Evolutionary conservation across 2,888 invertebrate genomes (phyloP), one percentile per base, ranked within the genome.

Genomic region (Ormyrus labotus): DNA sequence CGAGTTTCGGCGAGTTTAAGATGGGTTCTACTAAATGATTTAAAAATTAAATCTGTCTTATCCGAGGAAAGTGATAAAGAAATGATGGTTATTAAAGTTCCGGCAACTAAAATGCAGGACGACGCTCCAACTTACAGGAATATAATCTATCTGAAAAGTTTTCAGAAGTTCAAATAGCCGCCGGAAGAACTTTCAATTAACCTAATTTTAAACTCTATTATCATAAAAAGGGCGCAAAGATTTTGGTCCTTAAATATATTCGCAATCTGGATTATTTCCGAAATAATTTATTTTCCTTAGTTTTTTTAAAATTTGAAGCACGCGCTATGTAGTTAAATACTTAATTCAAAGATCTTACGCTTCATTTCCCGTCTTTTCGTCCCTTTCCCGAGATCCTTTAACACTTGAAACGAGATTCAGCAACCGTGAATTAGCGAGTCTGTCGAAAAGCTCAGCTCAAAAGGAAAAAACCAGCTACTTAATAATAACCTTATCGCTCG

Each of bases 91-190:
- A 61, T 78, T 78, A 67, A 78, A 78, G 60, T 78, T 78, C 34
- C 11, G n/a, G 48, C n/a, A 34, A 50, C 7, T 65, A 61, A 61
- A 78, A 60, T 8, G 57, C 48, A 68, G 61, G 61, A 61, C 64
- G 68, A 51, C 47, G 57, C 60, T n/a, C 60, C 53, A 60, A 51
- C 48, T 68, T 69, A 55, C 60, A 3, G 55, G 53, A 61, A 67
- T 78, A 78, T 78, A 78, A 78, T 78, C 67, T 72, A 78, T 78
- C 50, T 55, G 47, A 72, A 72, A 78, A 72, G 78, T 72, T 78
- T 72, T 4, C 60, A 45, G 19, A 57, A 19, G 34, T 57, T 11
- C n/a, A 11, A 45, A 19, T 0, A 57, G 55, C 11, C 47, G 48
- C 7, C 10, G 61, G 34, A 67, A 55, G 79, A 74, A 64, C 60